Percentiles rank a stretch among this genome's conserved stretches.
Conservation (phyloP, 2,113 vertebrate species). For the Chrysemys picta region DNA sequence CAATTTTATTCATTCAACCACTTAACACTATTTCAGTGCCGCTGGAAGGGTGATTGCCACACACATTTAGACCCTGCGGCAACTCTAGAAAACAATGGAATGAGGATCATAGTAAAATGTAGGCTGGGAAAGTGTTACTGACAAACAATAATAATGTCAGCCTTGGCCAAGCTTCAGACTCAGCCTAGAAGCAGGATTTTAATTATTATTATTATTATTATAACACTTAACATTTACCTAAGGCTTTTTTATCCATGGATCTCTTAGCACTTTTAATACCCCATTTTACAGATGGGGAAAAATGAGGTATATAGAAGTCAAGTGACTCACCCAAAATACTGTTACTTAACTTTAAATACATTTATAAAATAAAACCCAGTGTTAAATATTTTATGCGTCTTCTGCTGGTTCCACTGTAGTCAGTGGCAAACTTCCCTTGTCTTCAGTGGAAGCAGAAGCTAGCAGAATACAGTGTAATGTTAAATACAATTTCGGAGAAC, state of each 20-base stretch:
- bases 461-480: background rate
- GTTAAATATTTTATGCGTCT: rapidly evolving
- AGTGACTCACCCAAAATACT: background rate
- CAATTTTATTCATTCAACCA: background rate
- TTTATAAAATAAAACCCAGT: background rate
- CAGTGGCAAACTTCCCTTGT: background rate
- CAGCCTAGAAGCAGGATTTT: background rate
- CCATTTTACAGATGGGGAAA: background rate
- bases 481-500: background rate
- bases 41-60: slow-evolving; percentile 49
- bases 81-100: background rate
- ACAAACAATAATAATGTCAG: background rate
- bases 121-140: background rate
- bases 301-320: background rate
- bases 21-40: background rate
- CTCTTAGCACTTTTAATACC: background rate
- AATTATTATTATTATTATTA: no score
- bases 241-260: background rate
- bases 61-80: slow-evolving; percentile 2
- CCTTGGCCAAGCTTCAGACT: background rate
- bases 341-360: background rate
- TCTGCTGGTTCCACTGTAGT: background rate
- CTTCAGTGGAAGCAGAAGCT: background rate
- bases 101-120: background rate
- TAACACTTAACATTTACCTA: background rate